Evolutionary conservation across 2,113 vertebrate species (phyloP).

Genomic region (Sialia sialis): DNA sequence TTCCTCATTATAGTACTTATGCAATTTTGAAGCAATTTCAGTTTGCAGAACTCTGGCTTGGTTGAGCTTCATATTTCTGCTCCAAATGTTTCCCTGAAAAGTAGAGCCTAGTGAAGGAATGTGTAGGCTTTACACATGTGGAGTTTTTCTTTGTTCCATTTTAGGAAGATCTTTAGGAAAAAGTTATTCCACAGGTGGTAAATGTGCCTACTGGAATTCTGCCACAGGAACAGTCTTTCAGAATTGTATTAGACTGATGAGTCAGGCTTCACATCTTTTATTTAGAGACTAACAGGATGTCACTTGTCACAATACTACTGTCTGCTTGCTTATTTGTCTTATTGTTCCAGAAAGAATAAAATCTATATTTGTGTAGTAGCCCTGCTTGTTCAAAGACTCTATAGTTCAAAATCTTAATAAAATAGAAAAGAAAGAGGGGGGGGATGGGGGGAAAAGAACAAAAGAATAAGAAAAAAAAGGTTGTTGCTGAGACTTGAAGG

Average conservation of each 20-base stretch:
- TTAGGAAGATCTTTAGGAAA: background rate
- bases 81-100: background rate
- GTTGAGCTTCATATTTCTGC: background rate
- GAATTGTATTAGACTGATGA: constrained; percentile 2
- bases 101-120: background rate
- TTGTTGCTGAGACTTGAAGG: background rate
- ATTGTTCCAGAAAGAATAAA: background rate
- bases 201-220: background rate
- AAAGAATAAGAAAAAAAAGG: background rate
- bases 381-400: background rate
- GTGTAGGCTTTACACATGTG: background rate
- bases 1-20: background rate
- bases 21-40: background rate
- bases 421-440: background rate
- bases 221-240: background rate
- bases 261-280: background rate
- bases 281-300: background rate
- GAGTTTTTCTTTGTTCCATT: background rate
- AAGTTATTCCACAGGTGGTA: background rate
- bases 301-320: background rate
- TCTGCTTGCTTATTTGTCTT: background rate
- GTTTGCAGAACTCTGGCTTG: background rate
- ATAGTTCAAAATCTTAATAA: background rate
- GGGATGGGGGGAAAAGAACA: no score
- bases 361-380: background rate